Evolutionary conservation across 2,888 invertebrate genomes (phyloP).

Genomic region (Phytoseiulus persimilis): DNA sequence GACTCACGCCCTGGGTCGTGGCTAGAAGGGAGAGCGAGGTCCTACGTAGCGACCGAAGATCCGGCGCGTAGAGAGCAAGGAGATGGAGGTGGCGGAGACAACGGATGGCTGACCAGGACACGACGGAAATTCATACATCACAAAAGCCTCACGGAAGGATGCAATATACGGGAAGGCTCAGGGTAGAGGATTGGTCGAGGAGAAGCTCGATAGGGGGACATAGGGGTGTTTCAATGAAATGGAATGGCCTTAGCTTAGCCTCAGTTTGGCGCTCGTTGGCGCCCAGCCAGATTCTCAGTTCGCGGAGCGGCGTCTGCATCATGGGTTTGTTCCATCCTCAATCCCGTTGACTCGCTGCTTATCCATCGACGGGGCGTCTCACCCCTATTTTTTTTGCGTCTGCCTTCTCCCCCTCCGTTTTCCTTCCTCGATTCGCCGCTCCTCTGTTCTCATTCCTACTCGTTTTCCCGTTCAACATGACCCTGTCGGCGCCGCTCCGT

Average conservation of each 20-base stretch:
- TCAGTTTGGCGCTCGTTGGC: not conserved
- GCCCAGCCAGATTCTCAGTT: not conserved
- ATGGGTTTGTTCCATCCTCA: not conserved
- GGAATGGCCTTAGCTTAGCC: conserved; percentile 5
- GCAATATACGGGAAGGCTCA: too few relatives aligned
- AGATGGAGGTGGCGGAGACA: too few relatives aligned
- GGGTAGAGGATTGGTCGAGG: not conserved
- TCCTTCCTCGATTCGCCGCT: not conserved
- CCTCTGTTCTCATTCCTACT: not conserved
- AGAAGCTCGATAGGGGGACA: not conserved
- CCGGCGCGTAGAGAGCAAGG: too few relatives aligned
- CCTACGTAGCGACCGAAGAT: too few relatives aligned
- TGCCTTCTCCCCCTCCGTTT: not conserved
- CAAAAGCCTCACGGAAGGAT: too few relatives aligned
- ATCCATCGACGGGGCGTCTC: not conserved
- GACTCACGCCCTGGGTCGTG: too few relatives aligned
- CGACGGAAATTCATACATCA: too few relatives aligned
- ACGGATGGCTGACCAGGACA: too few relatives aligned
- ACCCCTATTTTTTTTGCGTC: not conserved
- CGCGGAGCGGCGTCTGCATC: not conserved
- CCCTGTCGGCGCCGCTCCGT: not conserved
- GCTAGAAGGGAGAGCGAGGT: too few relatives aligned
- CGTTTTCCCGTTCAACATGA: not conserved
- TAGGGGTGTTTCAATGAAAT: not conserved
- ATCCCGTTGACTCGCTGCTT: not conserved